A percentile compares a stretch with the other conserved stretches of the same genome.
These are phyloP conservation scores for Drosophila biarmipes DNA, from an alignment of 1,140 invertebrate species.

Conservation along the genomic window DNA sequence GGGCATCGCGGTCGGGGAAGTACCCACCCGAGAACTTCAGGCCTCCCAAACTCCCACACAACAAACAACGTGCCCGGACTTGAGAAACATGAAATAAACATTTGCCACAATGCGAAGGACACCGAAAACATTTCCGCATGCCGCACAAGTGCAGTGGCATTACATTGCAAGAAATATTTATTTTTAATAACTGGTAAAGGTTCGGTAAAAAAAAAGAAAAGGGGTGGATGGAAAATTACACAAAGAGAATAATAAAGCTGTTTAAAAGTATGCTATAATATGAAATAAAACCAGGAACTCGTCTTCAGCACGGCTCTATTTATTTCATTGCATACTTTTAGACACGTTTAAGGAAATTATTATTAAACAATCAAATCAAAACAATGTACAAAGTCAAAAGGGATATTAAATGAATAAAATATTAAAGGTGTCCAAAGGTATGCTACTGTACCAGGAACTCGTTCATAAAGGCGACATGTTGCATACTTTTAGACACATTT, in stretches of 20 bases:
- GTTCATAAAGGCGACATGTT: too few species aligned
- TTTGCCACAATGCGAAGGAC: constrained; percentile 58
- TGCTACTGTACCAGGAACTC: too few species aligned
- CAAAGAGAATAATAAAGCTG: too few species aligned
- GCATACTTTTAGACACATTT: too few species aligned
- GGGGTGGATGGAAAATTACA: too few species aligned
- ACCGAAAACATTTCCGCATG: constrained; percentile 63
- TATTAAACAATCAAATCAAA: too few species aligned
- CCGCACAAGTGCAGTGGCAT: constrained; percentile 35
- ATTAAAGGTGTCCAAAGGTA: too few species aligned
- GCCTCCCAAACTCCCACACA: constrained; percentile 6
- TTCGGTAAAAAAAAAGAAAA: too few species aligned
- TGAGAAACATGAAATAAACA: constrained; percentile 78
- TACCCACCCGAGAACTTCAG: not conserved
- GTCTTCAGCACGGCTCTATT: not conserved
- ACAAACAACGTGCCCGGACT: constrained; percentile 73
- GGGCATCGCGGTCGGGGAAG: constrained; percentile 5
- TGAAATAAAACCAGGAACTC: not conserved
- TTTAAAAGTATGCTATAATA: too few species aligned
- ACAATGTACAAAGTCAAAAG: too few species aligned
- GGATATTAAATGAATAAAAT: too few species aligned
- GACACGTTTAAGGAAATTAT: not conserved
- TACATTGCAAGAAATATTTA: not conserved
- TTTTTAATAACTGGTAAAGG: too few species aligned
- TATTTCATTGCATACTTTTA: not conserved